A percentile compares a stretch with the other conserved stretches of the same genome.
These are phyloP conservation scores for Artemia franciscana DNA, from an alignment of 1,140 invertebrate genomes.

Conservation along the genomic window DNA sequence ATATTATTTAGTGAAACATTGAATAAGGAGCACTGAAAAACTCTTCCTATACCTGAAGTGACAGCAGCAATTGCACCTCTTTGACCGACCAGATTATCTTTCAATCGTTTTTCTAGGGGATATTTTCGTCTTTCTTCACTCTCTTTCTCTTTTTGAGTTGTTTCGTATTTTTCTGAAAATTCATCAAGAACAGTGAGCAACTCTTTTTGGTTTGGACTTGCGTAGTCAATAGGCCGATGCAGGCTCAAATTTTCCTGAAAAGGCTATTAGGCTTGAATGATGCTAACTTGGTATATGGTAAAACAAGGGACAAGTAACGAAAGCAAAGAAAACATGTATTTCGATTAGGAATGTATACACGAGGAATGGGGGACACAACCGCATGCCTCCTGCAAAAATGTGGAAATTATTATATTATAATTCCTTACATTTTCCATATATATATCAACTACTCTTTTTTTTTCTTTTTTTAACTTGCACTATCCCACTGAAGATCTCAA, in stretches of 20 bases:
- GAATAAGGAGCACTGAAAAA: neutral
- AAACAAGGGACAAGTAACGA: too few relatives aligned
- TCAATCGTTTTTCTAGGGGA: slow-evolving; percentile 54
- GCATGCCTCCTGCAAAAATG: too few relatives aligned
- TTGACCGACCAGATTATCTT: slow-evolving; percentile 67
- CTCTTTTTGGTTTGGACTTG: slow-evolving; percentile 17
- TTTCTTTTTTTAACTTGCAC: too few relatives aligned
- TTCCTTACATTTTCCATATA: too few relatives aligned
- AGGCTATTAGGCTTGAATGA: too few relatives aligned
- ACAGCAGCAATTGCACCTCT: slow-evolving; percentile 65
- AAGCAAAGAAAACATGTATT: too few relatives aligned
- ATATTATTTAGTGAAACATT: neutral
- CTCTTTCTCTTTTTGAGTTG: slow-evolving; percentile 29
- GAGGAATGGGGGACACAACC: too few relatives aligned
- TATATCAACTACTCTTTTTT: too few relatives aligned
- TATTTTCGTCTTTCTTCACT: slow-evolving; percentile 55
- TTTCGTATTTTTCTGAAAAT: slow-evolving; percentile 23
- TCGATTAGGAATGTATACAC: too few relatives aligned
- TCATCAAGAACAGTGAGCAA: slow-evolving; percentile 3
- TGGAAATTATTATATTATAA: too few relatives aligned
- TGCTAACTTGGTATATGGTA: too few relatives aligned
- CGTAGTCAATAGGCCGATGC: slow-evolving; percentile 50
- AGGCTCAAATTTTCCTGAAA: slow-evolving; percentile 43
- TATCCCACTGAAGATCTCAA: too few relatives aligned
- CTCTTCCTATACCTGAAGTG: slow-evolving; percentile 35